phyloP scores from a whole-genome alignment of 2,113 vertebrate species.

The Calypte anna region DNA sequence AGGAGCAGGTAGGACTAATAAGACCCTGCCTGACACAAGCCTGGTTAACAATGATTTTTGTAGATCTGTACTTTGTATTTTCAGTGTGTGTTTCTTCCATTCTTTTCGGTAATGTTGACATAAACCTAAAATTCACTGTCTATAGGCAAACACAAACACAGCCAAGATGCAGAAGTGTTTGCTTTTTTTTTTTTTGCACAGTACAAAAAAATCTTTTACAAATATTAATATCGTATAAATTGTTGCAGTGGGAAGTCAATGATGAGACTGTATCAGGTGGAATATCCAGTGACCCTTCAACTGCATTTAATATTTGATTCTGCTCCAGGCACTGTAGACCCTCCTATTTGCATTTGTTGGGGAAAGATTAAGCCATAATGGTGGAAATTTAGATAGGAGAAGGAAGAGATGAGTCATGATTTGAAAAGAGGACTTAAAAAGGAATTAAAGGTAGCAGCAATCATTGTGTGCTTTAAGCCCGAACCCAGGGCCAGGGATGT shows the following conservation, averaged over 20 bases:
- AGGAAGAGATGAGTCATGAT: conserved; percentile 25
- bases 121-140: not conserved
- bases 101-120: not conserved
- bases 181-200: not conserved
- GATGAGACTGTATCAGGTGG: not conserved
- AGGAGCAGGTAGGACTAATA: not conserved
- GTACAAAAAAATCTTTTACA: not conserved
- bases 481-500: not conserved
- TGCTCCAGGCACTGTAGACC: not conserved
- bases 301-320: not conserved
- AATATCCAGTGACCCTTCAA: not conserved
- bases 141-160: not conserved
- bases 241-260: not conserved
- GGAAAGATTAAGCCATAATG: not conserved
- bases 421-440: conserved; percentile 27
- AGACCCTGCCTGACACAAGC: not conserved
- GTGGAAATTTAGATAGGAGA: not conserved
- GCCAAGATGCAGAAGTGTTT: not conserved
- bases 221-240: not conserved
- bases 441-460: conserved; percentile 51
- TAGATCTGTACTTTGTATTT: not conserved
- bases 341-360: not conserved
- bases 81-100: not conserved
- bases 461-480: conserved; percentile 4
- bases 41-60: not conserved